Evolutionary conservation across 1,140 invertebrate genomes (phyloP).

Genomic region (Lysiphlebus fabarum): DNA sequence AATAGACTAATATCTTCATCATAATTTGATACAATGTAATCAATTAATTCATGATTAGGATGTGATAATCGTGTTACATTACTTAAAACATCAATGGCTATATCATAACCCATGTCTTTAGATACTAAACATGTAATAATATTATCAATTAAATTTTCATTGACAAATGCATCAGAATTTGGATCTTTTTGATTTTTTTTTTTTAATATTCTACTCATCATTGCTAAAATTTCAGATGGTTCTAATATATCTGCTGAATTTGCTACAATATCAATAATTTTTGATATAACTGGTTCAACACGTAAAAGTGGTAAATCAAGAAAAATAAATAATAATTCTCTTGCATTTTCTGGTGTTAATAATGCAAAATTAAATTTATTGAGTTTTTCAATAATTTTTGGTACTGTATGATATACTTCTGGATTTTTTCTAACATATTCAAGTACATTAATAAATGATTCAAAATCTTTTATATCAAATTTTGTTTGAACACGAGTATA

Average conservation of each 20-base stretch:
- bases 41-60: conserved; percentile 55
- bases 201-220: not conserved
- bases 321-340: not conserved
- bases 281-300: not conserved
- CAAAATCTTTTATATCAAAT: conserved; percentile 54
- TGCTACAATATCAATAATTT: too few relatives aligned
- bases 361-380: not conserved
- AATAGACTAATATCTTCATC: conserved; percentile 43
- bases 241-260: too few relatives aligned
- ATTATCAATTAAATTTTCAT: conserved; percentile 58
- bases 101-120: conserved; percentile 54
- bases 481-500: conserved; percentile 58
- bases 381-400: not conserved
- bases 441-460: conserved; percentile 17
- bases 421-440: conserved; percentile 11
- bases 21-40: conserved; percentile 56
- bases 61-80: conserved; percentile 57
- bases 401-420: not conserved
- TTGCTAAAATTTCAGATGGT: not conserved
- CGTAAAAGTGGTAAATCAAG: not conserved
- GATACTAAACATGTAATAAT: conserved; percentile 51
- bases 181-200: conserved; percentile 25
- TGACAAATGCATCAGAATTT: conserved; percentile 53
- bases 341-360: not conserved
- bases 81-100: conserved; percentile 52